Base-by-base conservation (phyloP, 92 coral and sea anemone genomes). In the Phenganax marumi region DNA sequence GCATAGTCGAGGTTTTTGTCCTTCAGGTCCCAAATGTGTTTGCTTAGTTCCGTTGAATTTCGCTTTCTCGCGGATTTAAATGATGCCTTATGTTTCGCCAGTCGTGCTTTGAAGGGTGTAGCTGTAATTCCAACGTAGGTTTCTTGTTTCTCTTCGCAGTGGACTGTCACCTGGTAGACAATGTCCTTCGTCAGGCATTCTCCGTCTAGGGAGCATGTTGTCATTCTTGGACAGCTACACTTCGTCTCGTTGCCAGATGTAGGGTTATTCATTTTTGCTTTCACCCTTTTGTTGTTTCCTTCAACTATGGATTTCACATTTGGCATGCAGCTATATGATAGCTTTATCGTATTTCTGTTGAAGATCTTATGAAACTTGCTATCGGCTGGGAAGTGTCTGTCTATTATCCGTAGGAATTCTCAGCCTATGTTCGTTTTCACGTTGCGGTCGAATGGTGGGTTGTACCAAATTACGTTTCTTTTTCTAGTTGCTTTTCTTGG, bases 141-240 rank as follows among this genome's bases (percentile, higher is more conserved):
- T 53, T 85, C 55, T 8, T 39, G 26, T 39, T 39, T 18, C 6
- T 16, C 50, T 16, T 21, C 54, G 66, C 77, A 10, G 19, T 79
- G 70, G 21, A 85, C 88, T 11, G 54, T 85, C 12, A 80, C 88
- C 19, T 85, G 84, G 84, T 85, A 85, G 19, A 85, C 65, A 68
- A 77, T 55, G 68, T 79, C 68, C 24, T 70, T 57, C 10, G 88
- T 19, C 52, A 85, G 76, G 76, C 88, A 79, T 18, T 54, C 73
- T 56, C 85, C 88, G 68, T 79, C 76, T 46, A 85, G 88, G 19
- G 88, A 81, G 26, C 85, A 85, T 23, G 50, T 70, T 70, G 66
- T 79, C 60, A 12, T 68, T 57, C 55, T 85, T 39, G 71, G 10
- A 81, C 81, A 79, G 81, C 65, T 83, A 80, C 81, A 83, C 57